A percentile compares a stretch with the other conserved stretches of the same genome.
Conservation (phyloP, 2,113 vertebrate species). For the Clinocottus analis region DNA sequence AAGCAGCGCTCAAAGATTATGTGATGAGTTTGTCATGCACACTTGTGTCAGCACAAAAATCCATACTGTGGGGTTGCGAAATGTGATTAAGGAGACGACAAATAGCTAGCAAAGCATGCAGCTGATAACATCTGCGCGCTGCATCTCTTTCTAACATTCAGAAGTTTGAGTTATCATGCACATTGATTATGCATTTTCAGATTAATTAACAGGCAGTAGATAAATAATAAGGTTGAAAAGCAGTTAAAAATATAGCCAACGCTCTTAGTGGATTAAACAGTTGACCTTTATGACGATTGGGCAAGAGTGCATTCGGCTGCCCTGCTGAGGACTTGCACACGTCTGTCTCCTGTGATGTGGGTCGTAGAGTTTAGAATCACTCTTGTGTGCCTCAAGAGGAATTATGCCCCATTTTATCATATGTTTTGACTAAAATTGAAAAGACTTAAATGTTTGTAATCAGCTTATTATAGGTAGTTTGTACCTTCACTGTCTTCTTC, state of each 20-base stretch:
- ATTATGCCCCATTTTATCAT: not conserved
- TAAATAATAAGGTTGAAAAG: not conserved
- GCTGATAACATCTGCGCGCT: constrained; percentile 10
- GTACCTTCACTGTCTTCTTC: not conserved
- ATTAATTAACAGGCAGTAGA: not conserved
- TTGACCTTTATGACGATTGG: constrained; percentile 43
- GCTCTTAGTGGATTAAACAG: constrained; percentile 8
- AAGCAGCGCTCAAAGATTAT: not conserved
- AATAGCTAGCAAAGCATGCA: constrained; percentile 29
- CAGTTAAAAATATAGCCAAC: constrained; percentile 12
- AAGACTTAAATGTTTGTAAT: not conserved
- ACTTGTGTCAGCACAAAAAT: constrained; percentile 14
- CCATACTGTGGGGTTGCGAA: constrained; percentile 3
- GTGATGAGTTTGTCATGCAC: not conserved
- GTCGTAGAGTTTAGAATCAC: constrained; percentile 34
- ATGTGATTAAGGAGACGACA: constrained; percentile 22
- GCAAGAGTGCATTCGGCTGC: constrained; percentile 27
- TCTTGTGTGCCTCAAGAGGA: not conserved
- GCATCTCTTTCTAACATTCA: not conserved
- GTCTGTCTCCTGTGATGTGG: constrained; percentile 12
- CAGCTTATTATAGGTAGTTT: not conserved
- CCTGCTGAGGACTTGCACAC: constrained; percentile 16
- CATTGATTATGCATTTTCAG: not conserved
- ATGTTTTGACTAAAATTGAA: not conserved
- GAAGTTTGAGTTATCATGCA: not conserved